These are phyloP conservation scores for Orbicella faveolata DNA, from an alignment of 64 coral and sea anemone genomes.

Conservation along the genomic window DNA sequence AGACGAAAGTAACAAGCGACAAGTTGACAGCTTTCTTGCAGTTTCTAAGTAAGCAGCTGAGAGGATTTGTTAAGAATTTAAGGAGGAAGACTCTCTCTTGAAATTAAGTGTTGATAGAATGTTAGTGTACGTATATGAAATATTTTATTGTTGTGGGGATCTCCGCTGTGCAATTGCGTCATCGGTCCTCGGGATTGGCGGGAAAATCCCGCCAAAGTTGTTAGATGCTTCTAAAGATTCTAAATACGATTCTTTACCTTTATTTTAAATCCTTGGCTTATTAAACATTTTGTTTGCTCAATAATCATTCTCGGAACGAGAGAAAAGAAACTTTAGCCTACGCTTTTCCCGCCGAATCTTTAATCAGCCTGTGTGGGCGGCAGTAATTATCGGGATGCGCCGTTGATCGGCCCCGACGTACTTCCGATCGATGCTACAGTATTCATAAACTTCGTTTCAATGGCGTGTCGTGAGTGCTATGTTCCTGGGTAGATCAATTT, in stretches of 20 bases:
- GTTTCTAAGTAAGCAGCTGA: not conserved
- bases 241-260: not conserved
- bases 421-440: not conserved
- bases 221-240: conserved; percentile 7
- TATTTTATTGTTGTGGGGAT: conserved; percentile 16
- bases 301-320: not conserved
- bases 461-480: not conserved
- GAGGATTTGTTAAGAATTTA: not conserved
- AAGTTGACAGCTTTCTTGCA: not conserved
- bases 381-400: conserved; percentile 38
- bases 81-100: not conserved
- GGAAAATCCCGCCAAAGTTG: conserved; percentile 32
- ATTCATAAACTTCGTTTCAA: not conserved
- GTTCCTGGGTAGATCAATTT: not conserved
- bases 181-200: conserved; percentile 27
- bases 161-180: conserved; percentile 46
- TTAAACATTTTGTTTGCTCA: conserved; percentile 5
- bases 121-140: conserved; percentile 11
- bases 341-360: conserved; percentile 31
- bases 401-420: conserved; percentile 10
- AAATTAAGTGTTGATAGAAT: not conserved
- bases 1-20: not conserved
- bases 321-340: not conserved
- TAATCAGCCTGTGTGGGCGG: conserved; percentile 28
- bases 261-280: not conserved